Evolutionary conservation across 2,113 vertebrate species (phyloP).

Genomic region (Brienomyrus longianalis): DNA sequence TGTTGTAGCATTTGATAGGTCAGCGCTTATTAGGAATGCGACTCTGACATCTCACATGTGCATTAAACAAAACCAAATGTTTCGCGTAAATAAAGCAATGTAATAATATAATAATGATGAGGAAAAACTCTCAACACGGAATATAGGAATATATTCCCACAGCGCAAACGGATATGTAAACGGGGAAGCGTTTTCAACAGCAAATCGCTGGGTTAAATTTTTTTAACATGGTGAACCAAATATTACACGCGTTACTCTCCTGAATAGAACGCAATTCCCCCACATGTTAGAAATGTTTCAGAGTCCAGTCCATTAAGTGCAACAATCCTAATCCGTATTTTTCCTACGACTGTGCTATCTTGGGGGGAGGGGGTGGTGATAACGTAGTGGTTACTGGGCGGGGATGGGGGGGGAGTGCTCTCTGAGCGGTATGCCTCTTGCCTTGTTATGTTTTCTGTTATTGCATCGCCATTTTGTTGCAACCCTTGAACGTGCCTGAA

Average conservation of each 20-base stretch:
- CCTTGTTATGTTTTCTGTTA: constrained; percentile 91
- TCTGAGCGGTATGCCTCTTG: constrained; percentile 68
- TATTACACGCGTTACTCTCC: background rate
- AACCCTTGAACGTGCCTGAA: constrained; percentile 72
- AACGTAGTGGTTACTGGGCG: background rate
- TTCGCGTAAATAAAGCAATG: background rate
- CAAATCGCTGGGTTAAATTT: background rate
- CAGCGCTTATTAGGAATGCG: background rate
- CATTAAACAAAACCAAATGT: background rate
- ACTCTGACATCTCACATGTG: background rate
- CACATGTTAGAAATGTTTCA: background rate
- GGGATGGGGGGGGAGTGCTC: constrained; percentile 45
- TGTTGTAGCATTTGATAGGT: background rate
- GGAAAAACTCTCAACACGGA: background rate
- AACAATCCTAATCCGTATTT: constrained; percentile 49
- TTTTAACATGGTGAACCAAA: background rate
- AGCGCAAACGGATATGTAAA: background rate
- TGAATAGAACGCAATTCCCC: background rate
- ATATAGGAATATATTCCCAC: too few relatives aligned
- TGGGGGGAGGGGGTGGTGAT: constrained; percentile 55
- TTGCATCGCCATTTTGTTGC: constrained; percentile 97
- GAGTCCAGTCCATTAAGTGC: background rate
- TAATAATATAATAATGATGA: background rate
- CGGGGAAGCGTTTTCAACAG: background rate
- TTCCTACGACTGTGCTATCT: constrained; percentile 48